These are phyloP conservation scores for Monoplex corrugatus DNA, from an alignment of 2,888 invertebrate genomes.

Conservation along the genomic window DNA sequence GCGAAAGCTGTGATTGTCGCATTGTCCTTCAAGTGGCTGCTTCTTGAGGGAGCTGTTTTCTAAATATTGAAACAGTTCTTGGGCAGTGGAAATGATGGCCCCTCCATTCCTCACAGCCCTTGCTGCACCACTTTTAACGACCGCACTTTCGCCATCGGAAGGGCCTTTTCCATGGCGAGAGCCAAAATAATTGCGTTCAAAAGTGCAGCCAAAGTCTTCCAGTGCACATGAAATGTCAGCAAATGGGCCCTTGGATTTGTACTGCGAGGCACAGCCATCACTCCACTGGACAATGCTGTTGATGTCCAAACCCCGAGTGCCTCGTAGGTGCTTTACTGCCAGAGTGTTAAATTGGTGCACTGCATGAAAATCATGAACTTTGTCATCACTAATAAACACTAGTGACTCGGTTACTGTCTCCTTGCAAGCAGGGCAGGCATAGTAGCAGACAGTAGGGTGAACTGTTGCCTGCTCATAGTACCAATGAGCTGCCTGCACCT, in stretches of 20 bases:
- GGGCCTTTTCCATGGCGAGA: constrained; percentile 37
- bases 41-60: neutral
- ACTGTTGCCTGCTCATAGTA: constrained; percentile 14
- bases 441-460: constrained; percentile 23
- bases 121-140: constrained; percentile 6
- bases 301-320: neutral
- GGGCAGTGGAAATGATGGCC: neutral
- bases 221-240: constrained; percentile 8
- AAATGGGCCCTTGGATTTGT: constrained; percentile 35
- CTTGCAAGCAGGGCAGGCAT: neutral
- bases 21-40: neutral
- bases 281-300: neutral
- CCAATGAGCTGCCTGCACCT: constrained; percentile 26
- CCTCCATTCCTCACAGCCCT: neutral
- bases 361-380: constrained; percentile 23
- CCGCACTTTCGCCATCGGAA: constrained; percentile 28
- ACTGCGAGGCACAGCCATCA: constrained; percentile 19
- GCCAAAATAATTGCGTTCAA: constrained; percentile 19
- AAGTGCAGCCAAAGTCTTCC: neutral
- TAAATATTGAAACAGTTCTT: neutral
- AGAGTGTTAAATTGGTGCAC: neutral
- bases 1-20: neutral
- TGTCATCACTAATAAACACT: neutral
- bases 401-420: constrained; percentile 14
- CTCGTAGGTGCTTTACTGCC: neutral